These are phyloP conservation scores for Planiliza haematocheilus DNA, from an alignment of 2,113 vertebrate genomes.

Conservation along the genomic window DNA sequence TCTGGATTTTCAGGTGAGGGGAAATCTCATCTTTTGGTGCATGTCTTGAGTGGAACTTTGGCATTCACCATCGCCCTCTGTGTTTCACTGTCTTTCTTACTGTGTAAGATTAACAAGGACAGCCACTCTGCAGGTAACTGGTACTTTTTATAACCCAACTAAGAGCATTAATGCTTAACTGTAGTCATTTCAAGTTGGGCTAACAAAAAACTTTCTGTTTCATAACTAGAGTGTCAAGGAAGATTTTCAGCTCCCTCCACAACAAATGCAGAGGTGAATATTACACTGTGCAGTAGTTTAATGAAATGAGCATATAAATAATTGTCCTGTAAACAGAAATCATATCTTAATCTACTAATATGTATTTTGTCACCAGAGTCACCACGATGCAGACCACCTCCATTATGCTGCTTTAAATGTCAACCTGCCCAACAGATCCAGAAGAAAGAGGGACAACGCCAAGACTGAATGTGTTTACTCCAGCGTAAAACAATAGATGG, in stretches of 20 bases:
- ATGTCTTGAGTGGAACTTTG: conserved; percentile 9
- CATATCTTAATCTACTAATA: neutral
- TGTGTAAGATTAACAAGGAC: conserved; percentile 12
- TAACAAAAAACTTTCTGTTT: neutral
- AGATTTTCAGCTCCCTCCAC: neutral
- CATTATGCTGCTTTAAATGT: conserved; percentile 12
- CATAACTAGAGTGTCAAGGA: conserved; percentile 4
- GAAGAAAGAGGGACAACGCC: neutral
- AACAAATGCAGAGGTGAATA: conserved; percentile 6
- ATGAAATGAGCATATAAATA: too few relatives aligned
- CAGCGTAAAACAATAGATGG: neutral
- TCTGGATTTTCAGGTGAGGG: neutral
- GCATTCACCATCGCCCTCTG: conserved; percentile 11
- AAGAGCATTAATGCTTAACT: too few relatives aligned
- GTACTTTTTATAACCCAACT: neutral
- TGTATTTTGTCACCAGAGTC: neutral
- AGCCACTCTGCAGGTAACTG: conserved; percentile 3
- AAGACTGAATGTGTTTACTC: conserved; percentile 11
- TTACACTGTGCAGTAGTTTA: neutral
- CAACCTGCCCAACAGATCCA: neutral
- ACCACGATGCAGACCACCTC: neutral
- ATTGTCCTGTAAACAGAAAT: too few relatives aligned
- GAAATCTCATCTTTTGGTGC: neutral
- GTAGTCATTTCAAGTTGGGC: too few relatives aligned
- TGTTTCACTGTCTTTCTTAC: neutral